phyloP scores from a whole-genome alignment of 2,113 vertebrate genomes.

The Terrapene triunguis region DNA sequence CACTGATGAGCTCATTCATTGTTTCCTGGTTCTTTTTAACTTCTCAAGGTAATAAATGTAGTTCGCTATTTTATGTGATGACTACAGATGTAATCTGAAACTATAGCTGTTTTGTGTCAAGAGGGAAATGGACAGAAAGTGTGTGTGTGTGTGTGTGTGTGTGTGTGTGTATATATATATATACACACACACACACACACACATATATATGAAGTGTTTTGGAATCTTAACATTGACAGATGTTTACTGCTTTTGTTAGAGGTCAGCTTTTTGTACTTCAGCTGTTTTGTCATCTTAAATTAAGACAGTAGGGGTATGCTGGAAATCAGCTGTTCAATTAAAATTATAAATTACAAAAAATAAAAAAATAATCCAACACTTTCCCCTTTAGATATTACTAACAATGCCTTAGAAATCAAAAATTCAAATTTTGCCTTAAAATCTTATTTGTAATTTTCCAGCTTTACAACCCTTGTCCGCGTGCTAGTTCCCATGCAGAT shows the following conservation, averaged over 20 bases:
- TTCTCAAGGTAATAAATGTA: constrained; percentile 76
- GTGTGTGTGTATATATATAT: constrained; percentile 10
- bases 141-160: no score
- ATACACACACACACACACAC: no score
- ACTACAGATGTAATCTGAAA: constrained; percentile 49
- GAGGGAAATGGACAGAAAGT: constrained; percentile 25
- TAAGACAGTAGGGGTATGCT: constrained; percentile 42
- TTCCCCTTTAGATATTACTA: constrained; percentile 52
- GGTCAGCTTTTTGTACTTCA: constrained; percentile 58
- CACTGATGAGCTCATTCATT: constrained; percentile 75
- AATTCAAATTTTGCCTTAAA: constrained; percentile 49
- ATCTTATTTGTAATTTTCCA: constrained; percentile 15
- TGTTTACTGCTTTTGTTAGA: constrained; percentile 52
- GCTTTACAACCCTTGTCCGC: constrained; percentile 39
- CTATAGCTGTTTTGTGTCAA: constrained; percentile 57
- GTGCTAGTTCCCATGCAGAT: not conserved
- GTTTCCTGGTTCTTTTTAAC: constrained; percentile 81
- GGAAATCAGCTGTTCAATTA: constrained; percentile 65
- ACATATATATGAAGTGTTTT: constrained; percentile 29
- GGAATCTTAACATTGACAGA: constrained; percentile 62
- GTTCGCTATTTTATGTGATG: constrained; percentile 71
- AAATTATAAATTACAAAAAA: constrained; percentile 59
- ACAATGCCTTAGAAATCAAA: constrained; percentile 33
- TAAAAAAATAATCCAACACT: constrained; percentile 1
- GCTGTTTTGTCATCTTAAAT: constrained; percentile 31